These are phyloP conservation scores for Sebastiscus tertius DNA, from an alignment of 2,797 vertebrate species.

Conservation along the genomic window DNA sequence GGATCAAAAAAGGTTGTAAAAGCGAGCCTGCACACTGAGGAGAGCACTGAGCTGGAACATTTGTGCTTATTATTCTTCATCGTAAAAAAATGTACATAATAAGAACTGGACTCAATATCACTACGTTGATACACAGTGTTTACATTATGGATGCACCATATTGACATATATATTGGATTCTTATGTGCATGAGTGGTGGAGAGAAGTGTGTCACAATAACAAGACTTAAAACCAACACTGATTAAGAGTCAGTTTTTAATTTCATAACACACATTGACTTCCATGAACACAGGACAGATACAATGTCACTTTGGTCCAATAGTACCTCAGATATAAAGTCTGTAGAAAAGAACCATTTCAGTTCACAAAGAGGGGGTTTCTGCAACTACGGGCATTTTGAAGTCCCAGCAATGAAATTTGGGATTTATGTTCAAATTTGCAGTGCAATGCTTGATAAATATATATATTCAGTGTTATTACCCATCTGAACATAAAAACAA, in stretches of 20 bases:
- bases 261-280: constrained; percentile 36
- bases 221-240: background rate
- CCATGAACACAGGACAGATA: constrained; percentile 60
- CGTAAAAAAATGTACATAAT: background rate
- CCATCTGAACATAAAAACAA: too few species aligned
- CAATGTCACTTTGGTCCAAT: constrained; percentile 67
- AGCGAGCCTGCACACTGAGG: background rate
- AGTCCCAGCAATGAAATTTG: too few species aligned
- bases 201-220: background rate
- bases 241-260: constrained; percentile 37
- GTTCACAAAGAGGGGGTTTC: constrained; percentile 4
- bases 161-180: background rate
- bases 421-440: too few species aligned
- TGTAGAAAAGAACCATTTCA: constrained; percentile 43
- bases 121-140: background rate
- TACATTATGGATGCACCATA: background rate
- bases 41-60: background rate
- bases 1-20: background rate
- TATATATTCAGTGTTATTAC: too few species aligned
- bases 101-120: background rate
- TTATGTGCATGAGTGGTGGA: background rate
- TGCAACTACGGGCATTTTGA: too few species aligned
- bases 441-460: too few species aligned
- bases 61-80: background rate
- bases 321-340: constrained; percentile 52